Evolutionary conservation across 2,888 invertebrate species (phyloP), one percentile per base, ranked within the genome.

Genomic region (Dynastes maya): DNA sequence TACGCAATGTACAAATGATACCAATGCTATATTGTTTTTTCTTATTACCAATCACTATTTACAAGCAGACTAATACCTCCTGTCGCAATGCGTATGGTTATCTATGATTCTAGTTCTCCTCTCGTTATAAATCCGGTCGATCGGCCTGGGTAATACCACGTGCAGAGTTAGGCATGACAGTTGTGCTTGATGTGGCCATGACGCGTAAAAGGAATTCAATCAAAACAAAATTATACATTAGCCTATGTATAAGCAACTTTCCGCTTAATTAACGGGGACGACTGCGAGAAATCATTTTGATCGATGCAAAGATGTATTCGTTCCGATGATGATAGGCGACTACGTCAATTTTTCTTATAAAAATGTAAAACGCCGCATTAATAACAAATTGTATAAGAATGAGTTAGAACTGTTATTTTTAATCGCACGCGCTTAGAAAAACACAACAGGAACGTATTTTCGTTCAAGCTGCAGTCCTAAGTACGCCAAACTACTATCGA

Each of bases 41-140:
- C 4, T 79, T 80, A 72, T 80, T 78, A 68, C 71, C 79, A 78
- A 78, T 79, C 75, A 79, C 65, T 72, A 79, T 79, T 77, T 79
- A 78, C 80, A 79, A 77, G 79, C 63, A 76, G 76, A 78, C 81
- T 76, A 80, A 80, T 81, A 77, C 72, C 58, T 76, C 61, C 79
- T 80, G 81, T 79, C 79, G 77, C 77, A 79, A 70, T 67, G 68
- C 77, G 72, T 63, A 77, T 49, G 65, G 72, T 72, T 79, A 77
- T 72, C 64, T 77, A 67, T 65, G 22, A 40, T 27, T 45, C 72
- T 76, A 53, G 76, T 71, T 77, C 71, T 37, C 51, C 16, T 58
- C 53, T 71, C 9, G 55, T 11, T 58, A 58, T 37, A 37, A 32
- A 22, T 37, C 58, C 29, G n/a, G 16, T n/a, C 29, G 27, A 22